phyloP scores from a whole-genome alignment of 2,113 vertebrate genomes.

The Suricata suricatta region DNA sequence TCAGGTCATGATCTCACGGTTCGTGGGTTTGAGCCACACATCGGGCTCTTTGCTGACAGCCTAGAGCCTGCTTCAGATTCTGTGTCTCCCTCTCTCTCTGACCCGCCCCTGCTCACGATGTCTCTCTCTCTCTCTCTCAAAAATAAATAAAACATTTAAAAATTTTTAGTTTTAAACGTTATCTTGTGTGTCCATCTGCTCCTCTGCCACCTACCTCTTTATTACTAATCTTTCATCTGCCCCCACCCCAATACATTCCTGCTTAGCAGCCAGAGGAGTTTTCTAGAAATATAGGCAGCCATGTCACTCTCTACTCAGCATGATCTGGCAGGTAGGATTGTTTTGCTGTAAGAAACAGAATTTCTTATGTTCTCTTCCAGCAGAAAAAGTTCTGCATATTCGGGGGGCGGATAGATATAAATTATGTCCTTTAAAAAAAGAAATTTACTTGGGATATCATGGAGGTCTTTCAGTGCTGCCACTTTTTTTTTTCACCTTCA shows the following conservation, averaged over 20 bases:
- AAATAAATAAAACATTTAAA: too few species aligned
- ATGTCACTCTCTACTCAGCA: background rate
- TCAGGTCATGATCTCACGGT: too few species aligned
- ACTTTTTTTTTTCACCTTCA: background rate
- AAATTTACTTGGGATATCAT: background rate
- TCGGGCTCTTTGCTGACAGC: too few species aligned
- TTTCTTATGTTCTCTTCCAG: slow-evolving; percentile 2
- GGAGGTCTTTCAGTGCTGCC: background rate
- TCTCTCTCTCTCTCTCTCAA: too few species aligned
- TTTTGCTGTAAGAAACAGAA: background rate
- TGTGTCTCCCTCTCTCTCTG: too few species aligned
- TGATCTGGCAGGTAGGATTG: background rate
- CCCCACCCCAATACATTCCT: background rate
- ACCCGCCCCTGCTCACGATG: too few species aligned
- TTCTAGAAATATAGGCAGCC: background rate
- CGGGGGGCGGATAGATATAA: background rate
- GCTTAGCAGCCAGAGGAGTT: background rate
- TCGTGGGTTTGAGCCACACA: too few species aligned
- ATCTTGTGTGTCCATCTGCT: background rate
- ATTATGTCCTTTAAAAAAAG: background rate
- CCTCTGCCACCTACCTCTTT: background rate
- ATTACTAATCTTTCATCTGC: background rate
- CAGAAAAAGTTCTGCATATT: background rate
- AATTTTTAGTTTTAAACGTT: background rate
- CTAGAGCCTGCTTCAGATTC: too few species aligned